phyloP scores from a whole-genome alignment of 2,797 vertebrate species.

The Acrossocheilus wenchowensis region DNA sequence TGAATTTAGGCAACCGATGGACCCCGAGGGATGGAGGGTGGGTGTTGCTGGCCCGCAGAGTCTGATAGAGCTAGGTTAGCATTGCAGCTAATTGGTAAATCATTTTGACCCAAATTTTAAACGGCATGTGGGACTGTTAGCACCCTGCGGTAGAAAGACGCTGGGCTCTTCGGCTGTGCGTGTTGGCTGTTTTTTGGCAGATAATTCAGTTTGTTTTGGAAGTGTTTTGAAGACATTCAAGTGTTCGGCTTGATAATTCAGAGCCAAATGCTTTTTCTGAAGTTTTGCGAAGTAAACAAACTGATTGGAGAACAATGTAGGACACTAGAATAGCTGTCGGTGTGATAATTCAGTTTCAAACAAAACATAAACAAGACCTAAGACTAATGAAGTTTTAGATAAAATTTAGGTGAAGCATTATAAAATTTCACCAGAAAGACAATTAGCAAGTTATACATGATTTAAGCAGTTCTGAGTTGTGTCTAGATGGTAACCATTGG shows the following conservation, averaged over 20 bases:
- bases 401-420: neutral
- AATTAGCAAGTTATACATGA: neutral
- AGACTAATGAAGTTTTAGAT: neutral
- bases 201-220: conserved; percentile 30
- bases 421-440: neutral
- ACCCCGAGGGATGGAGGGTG: neutral
- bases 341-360: neutral
- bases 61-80: conserved; percentile 26
- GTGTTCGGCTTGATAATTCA: neutral
- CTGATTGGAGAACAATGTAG: neutral
- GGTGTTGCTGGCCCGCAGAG: neutral
- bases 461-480: neutral
- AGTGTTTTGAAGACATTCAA: conserved; percentile 19
- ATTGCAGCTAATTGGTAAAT: conserved; percentile 28
- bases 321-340: neutral
- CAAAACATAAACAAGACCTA: neutral
- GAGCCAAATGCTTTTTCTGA: neutral
- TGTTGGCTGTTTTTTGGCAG: conserved; percentile 35
- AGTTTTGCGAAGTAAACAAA: neutral
- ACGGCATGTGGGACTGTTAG: neutral
- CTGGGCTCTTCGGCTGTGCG: neutral
- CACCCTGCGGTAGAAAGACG: neutral
- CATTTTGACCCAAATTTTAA: conserved; percentile 9
- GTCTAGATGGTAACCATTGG: neutral
- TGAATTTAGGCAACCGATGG: conserved; percentile 21